These are phyloP conservation scores for Tragelaphus buxtoni DNA, from an alignment of 2,113 vertebrate species.

Conservation along the genomic window DNA sequence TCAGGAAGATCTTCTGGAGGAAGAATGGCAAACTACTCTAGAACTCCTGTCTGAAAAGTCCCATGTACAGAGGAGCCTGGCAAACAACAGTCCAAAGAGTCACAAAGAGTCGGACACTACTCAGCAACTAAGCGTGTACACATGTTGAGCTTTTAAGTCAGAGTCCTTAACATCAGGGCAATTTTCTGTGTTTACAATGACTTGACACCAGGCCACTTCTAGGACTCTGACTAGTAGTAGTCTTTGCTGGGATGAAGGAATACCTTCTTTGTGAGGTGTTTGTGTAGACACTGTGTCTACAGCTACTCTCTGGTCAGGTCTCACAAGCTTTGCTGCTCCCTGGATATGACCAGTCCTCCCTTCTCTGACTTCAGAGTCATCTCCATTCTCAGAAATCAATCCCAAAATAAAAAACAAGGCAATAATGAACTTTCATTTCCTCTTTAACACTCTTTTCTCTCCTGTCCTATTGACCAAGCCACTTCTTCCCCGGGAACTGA, in stretches of 20 bases:
- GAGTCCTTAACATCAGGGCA: background rate
- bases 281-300: rapidly evolving
- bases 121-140: background rate
- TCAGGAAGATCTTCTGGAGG: background rate
- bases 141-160: background rate
- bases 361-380: background rate
- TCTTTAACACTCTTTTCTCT: background rate
- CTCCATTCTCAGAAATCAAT: background rate
- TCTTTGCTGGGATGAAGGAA: background rate
- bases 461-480: background rate
- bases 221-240: rapidly evolving
- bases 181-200: background rate
- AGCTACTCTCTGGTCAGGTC: rapidly evolving
- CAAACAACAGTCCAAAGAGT: background rate
- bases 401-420: background rate
- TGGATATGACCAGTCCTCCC: rapidly evolving
- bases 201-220: background rate
- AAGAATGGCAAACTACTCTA: background rate
- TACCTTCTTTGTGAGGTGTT: background rate
- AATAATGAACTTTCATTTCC: background rate
- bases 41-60: background rate
- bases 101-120: background rate
- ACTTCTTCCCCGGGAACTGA: background rate
- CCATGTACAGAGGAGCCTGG: background rate
- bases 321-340: background rate